Conservation (phyloP, 2,888 invertebrate species). For the Pyralis farinalis region DNA sequence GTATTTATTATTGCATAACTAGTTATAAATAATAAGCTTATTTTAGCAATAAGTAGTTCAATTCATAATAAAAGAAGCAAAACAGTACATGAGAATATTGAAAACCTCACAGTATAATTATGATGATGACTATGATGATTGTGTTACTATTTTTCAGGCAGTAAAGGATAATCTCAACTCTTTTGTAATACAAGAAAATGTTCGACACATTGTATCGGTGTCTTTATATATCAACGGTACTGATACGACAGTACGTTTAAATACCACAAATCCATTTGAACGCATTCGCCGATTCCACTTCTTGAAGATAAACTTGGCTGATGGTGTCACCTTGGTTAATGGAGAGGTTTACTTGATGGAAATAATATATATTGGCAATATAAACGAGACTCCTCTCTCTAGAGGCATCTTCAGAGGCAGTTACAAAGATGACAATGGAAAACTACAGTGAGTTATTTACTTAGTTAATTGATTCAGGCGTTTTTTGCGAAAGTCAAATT, state of each 20-base stretch:
- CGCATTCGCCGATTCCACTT: conserved; percentile 50
- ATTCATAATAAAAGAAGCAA: too few species aligned
- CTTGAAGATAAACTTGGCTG: conserved; percentile 49
- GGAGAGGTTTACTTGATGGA: conserved; percentile 39
- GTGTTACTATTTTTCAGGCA: conserved; percentile 40
- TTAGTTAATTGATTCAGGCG: too few species aligned
- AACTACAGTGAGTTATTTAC: conserved; percentile 43
- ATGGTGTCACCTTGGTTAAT: conserved; percentile 37
- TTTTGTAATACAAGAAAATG: conserved; percentile 61
- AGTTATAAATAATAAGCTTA: too few species aligned
- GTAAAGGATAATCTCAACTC: conserved; percentile 30
- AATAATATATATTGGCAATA: conserved; percentile 58
- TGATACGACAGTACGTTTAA: conserved; percentile 28
- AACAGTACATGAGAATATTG: too few species aligned
- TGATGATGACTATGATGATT: neutral
- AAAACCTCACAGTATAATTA: too few species aligned
- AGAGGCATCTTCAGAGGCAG: conserved; percentile 69
- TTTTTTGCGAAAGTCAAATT: too few species aligned
- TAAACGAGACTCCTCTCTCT: conserved; percentile 66
- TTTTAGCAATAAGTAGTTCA: too few species aligned
- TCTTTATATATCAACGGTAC: conserved; percentile 27
- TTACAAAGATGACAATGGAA: conserved; percentile 44
- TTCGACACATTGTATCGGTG: conserved; percentile 41
- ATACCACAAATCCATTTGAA: conserved; percentile 33
- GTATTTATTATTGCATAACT: too few species aligned